Base-by-base conservation (phyloP, 2,888 invertebrate species). In the Galerucella pusilla region DNA sequence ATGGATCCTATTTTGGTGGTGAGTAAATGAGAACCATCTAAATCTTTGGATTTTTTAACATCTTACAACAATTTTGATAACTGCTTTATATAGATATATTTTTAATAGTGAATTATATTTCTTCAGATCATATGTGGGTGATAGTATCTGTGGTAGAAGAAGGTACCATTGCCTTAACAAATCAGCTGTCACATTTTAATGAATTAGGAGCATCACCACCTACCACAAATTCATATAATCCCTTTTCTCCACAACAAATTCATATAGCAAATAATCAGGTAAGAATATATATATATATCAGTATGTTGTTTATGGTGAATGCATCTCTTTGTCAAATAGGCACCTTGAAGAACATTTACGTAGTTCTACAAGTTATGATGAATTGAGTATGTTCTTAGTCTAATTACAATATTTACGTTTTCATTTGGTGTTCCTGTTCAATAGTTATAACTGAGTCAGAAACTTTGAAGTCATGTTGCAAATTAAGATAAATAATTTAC, bases 1-100 rank as follows among this genome's bases (percentile, higher is more conserved):
- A 93, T 83, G 97, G 97, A 77, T 92, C 94, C 83, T 96, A 94
- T 88, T 97, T 98, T 90, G 98, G 98, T 87, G 97, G 97, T 97
- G 89, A 86, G 84, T 77, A 63, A 71, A 57, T 61, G 25, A 42
- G 35, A 42, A 42, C 35, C 35, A 42, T 42, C 7, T 42, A 9
- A 42, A 42, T 63, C 14, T 49, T 49, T 49, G 3, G 28, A 67
- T 42, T 64, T 64, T 45, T 25, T 14, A 54, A 67, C 7, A 6
- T 42, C 35, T 9, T 9, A 42, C 1, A 7, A 9, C 35, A 42
- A 7, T 42, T 42, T 42, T 42, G 7, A 9, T 42, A 42, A 42
- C 7, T 42, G 35, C 7, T 42, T 54, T 20, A 57, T 16, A 52
- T 12, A 9, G 14, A 68, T 70, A 66, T 49, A 35, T 42, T 57